Evolutionary conservation across 2,888 invertebrate genomes (phyloP), one percentile per base, ranked within the genome.

Genomic region (Lacanobia wlatinum): DNA sequence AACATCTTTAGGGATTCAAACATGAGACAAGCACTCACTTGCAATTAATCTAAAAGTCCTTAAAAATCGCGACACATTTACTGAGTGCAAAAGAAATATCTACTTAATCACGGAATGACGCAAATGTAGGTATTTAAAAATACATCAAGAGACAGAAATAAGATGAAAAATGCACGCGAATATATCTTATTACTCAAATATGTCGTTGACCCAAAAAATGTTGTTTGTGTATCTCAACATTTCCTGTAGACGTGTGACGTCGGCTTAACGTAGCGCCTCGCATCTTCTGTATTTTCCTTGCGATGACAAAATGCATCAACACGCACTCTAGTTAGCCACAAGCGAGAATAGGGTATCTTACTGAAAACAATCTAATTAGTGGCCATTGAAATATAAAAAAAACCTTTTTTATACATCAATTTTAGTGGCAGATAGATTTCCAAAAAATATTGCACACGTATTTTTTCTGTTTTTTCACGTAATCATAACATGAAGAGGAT

Each of bases 31-130:
- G 38, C 28, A 61, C 40, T 40, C 23, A 14, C 28, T 18, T 28
- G 46, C 34, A 23, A 68, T 80, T 28, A 73, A 80, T 75, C 60
- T 50, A 43, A 40, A 50, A 38, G 55, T 73, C 59, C 55, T 73
- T 61, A 40, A 61, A 61, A 69, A 64, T 38, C 34, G 16, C 61
- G 43, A 67, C 55, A 68, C 40, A 53, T 71, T 77, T 52, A n/a
- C 21, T 43, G 48, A 67, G 43, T 48, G 46, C 40, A 61, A 67
- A 79, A 66, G 56, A 58, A 69, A 62, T 64, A 18, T 28, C 58
- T 52, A 72, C 48, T 72, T 62, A 60, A 84, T 78, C 62, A 83
- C 40, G 12, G 21, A 74, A 83, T 83, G 85, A 84, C 83, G 72
- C 82, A 83, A 62, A 58, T 68, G 28, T 34, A 34, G 4, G 58